These are phyloP conservation scores for Ploceus nigricollis DNA, from an alignment of 2,113 vertebrate species.

Conservation along the genomic window DNA sequence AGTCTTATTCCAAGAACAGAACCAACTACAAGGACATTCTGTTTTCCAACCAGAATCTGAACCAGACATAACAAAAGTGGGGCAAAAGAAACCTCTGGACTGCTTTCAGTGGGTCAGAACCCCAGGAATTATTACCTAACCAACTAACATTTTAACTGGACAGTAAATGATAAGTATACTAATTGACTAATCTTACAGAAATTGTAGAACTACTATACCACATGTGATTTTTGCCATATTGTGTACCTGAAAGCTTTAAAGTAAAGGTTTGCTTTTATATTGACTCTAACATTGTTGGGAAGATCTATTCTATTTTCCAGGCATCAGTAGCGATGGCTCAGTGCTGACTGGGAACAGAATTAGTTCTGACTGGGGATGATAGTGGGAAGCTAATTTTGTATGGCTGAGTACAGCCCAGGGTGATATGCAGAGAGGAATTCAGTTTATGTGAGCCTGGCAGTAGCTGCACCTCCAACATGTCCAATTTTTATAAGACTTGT, in stretches of 20 bases:
- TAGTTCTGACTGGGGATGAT: not conserved
- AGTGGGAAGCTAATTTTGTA: not conserved
- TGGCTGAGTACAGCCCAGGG: not conserved
- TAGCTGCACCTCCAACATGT: not conserved
- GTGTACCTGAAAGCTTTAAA: not conserved
- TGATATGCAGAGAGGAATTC: not conserved
- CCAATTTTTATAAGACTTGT: not conserved
- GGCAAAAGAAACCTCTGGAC: not conserved
- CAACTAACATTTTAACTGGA: not conserved
- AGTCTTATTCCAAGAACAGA: not conserved
- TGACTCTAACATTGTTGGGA: not conserved
- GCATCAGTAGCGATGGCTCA: not conserved
- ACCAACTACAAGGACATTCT: not conserved
- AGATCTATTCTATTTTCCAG: not conserved
- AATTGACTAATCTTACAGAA: not conserved
- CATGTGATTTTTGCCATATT: not conserved
- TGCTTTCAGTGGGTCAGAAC: not conserved
- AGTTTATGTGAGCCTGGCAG: not conserved
- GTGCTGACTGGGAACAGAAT: not conserved
- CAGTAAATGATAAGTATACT: not conserved
- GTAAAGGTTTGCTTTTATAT: not conserved
- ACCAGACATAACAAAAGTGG: not conserved
- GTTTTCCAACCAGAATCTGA: not conserved
- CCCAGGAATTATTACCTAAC: not conserved
- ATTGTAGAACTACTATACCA: not conserved